Conservation (phyloP, 2,888 invertebrate species). For the Melinopterus prodromus region DNA sequence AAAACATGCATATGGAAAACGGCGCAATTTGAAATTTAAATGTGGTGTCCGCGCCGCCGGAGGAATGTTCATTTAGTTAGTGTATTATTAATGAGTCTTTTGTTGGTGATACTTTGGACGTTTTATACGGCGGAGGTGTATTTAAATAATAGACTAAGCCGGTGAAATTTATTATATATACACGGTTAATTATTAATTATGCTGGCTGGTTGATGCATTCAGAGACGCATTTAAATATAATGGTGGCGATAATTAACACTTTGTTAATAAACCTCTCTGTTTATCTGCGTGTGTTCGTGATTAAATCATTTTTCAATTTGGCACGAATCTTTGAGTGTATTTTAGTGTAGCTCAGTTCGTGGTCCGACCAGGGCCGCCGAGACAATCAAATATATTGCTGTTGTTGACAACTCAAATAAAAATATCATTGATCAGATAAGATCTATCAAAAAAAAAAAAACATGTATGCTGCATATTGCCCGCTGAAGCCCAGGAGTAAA, state of each 20-base stretch:
- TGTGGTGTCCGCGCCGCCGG: not conserved
- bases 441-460: too few relatives aligned
- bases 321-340: not conserved
- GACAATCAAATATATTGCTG: too few relatives aligned
- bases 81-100: not conserved
- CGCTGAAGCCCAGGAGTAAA: too few relatives aligned
- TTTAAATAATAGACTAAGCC: not conserved
- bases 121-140: not conserved
- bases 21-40: not conserved
- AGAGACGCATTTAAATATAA: not conserved
- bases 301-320: not conserved
- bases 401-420: too few relatives aligned
- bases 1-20: slow-evolving; percentile 4
- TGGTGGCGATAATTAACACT: not conserved
- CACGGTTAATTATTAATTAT: not conserved
- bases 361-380: too few relatives aligned
- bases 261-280: not conserved
- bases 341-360: too few relatives aligned
- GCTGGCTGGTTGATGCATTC: not conserved
- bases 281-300: not conserved
- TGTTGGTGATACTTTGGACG: not conserved
- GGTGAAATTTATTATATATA: not conserved
- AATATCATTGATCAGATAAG: too few relatives aligned
- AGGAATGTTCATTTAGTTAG: slow-evolving; percentile 4
- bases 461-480: too few relatives aligned